Evolutionary conservation across 2,888 invertebrate genomes (phyloP).

Genomic region (Exocentrus adspersus): DNA sequence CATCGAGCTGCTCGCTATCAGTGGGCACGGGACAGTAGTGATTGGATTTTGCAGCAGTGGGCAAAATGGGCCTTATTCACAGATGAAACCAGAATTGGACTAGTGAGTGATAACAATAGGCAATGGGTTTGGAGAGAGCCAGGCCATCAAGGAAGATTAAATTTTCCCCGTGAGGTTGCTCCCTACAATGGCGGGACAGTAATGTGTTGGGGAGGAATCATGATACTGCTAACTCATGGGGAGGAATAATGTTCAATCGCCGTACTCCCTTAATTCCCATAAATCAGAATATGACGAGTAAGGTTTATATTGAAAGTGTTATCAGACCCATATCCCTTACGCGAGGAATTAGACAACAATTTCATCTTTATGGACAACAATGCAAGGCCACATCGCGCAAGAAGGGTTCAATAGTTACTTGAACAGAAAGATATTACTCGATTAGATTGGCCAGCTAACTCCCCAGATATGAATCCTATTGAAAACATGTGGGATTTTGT

Average conservation of each 20-base stretch:
- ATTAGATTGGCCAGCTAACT: slow-evolving; percentile 45
- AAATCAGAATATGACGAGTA: slow-evolving; percentile 1
- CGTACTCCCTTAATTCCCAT: slow-evolving; percentile 8
- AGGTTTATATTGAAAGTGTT: slow-evolving; percentile 1
- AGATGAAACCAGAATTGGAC: slow-evolving; percentile 27
- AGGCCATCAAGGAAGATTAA: slow-evolving; percentile 30
- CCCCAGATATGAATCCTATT: slow-evolving; percentile 47
- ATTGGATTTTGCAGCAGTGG: slow-evolving; percentile 10
- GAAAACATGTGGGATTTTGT: slow-evolving; percentile 44
- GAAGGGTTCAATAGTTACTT: slow-evolving; percentile 24
- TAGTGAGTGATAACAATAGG: slow-evolving; percentile 28
- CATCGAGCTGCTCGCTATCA: not conserved
- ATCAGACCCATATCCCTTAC: slow-evolving; percentile 9
- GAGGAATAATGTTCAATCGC: no score
- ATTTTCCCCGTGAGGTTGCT: slow-evolving; percentile 28
- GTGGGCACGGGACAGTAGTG: slow-evolving; percentile 4
- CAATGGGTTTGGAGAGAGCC: slow-evolving; percentile 31
- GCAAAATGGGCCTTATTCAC: slow-evolving; percentile 10
- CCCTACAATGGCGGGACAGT: slow-evolving; percentile 6
- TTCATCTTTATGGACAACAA: slow-evolving; percentile 33
- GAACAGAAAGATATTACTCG: slow-evolving; percentile 26
- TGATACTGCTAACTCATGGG: no score
- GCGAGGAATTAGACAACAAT: slow-evolving; percentile 20
- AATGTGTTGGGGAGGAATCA: not conserved
- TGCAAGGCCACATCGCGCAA: slow-evolving; percentile 27